Conservation (phyloP, 2,888 invertebrate genomes). For the Stegophylla sp. region DNA sequence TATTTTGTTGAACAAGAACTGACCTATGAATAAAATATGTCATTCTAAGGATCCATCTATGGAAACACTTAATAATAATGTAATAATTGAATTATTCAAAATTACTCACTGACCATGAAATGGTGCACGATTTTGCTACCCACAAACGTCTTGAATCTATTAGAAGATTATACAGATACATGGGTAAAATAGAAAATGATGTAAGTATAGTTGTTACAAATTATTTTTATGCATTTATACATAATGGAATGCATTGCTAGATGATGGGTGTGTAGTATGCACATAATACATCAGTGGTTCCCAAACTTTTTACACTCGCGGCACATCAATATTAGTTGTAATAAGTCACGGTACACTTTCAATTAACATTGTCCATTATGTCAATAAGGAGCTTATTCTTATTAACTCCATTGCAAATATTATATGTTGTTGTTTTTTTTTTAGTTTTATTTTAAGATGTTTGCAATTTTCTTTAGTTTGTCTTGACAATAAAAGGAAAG, state of each 20-base stretch:
- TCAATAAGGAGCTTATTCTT: no score
- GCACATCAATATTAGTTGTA: no score
- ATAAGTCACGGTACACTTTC: no score
- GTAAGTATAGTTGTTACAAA: slow-evolving; percentile 1
- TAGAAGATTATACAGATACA: slow-evolving; percentile 2
- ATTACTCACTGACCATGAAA: not conserved
- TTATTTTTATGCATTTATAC: slow-evolving; percentile 4
- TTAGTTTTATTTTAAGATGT: no score
- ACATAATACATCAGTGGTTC: not conserved
- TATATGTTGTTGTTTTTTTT: no score
- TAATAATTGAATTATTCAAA: slow-evolving; percentile 37
- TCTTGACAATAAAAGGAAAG: no score
- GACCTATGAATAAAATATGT: not conserved
- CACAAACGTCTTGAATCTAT: slow-evolving; percentile 21
- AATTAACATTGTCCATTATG: no score
- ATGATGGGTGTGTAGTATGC: not conserved
- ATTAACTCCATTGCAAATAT: no score
- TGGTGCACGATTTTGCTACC: slow-evolving; percentile 10
- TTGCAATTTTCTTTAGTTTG: no score
- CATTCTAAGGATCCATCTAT: not conserved
- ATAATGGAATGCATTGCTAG: not conserved
- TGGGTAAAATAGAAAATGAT: not conserved
- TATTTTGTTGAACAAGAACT: no score
- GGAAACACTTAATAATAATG: not conserved
- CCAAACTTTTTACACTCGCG: no score